phyloP scores from a whole-genome alignment of 2,888 invertebrate genomes.

The Microdon myrmicae region DNA sequence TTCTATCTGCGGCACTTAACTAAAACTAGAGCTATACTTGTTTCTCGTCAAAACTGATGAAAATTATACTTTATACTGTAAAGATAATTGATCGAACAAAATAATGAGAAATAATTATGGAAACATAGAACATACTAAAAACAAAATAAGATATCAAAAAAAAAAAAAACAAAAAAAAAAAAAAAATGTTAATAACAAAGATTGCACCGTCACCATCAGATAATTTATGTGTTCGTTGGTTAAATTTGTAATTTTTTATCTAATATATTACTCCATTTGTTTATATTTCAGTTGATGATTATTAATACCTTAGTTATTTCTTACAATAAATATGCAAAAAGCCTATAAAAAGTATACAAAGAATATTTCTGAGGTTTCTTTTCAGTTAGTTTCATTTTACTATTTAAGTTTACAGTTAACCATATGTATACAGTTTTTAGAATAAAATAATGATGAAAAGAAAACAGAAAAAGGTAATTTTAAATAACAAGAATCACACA shows the following conservation, averaged over 20 bases:
- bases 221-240: conserved; percentile 24
- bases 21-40: too few species aligned
- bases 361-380: conserved; percentile 46
- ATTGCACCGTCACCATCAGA: conserved; percentile 55
- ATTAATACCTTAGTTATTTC: conserved; percentile 2
- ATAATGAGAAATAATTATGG: too few species aligned
- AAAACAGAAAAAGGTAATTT: conserved; percentile 5
- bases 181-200: conserved; percentile 43
- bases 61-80: too few species aligned
- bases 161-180: not conserved
- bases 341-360: conserved; percentile 52
- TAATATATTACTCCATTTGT: too few species aligned
- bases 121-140: conserved; percentile 12
- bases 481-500: conserved; percentile 20
- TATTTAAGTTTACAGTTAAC: conserved; percentile 16
- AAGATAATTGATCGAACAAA: too few species aligned
- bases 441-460: conserved; percentile 9
- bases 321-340: conserved; percentile 43
- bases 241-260: too few species aligned
- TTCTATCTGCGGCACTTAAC: too few species aligned
- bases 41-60: too few species aligned
- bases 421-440: conserved; percentile 1
- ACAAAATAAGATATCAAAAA: not conserved
- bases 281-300: conserved; percentile 35
- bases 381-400: conserved; percentile 11